Base-by-base conservation (phyloP, 2,888 invertebrate genomes). In the Eupithecia insigniata region DNA sequence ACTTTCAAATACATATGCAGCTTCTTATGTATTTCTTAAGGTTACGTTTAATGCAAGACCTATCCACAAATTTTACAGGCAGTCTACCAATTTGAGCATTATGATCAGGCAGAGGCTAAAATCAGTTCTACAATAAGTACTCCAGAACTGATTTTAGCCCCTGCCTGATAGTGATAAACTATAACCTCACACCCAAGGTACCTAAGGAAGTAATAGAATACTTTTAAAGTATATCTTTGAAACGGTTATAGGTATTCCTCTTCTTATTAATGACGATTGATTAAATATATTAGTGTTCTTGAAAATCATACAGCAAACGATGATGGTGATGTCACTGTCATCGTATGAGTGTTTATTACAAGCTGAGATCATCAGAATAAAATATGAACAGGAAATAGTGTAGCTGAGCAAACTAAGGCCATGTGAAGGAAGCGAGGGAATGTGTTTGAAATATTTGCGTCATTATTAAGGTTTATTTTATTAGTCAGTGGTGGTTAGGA, bases 321-420 rank as follows among this genome's bases (percentile, higher is more conserved):
- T 80, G 84, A 83, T 92, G 90, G 91, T 92, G 90, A 92, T 90
- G 92, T 92, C 92, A 92, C 87, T 88, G 85, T 84, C 87, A 85
- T 86, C 78, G 80, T 81, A 85, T 86, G 85, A 87, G 82, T 85
- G 81, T 83, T 84, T 82, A 82, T 82, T 84, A 79, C 68, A 81
- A 75, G 82, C 81, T 92, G 91, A 92, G 86, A 89, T 92, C 92
- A 92, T 85, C 89, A 83, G 79, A 87, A 85, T 87, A 83, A 85
- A 87, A 85, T 80, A 83, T 76, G 74, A 83, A 75, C 78, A 79
- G 81, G 80, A 81, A 86, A 77, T 75, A 64, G 4, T 62, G 14
- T 34, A 69, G 77, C 75, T 80, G 80, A 81, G 82, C 76, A 81
- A 39, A 68, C 61, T 78, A 76, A 78, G 78, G 77, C 76, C 76